Base-by-base conservation (phyloP, 2,888 invertebrate genomes). In the Galerucella pusilla region DNA sequence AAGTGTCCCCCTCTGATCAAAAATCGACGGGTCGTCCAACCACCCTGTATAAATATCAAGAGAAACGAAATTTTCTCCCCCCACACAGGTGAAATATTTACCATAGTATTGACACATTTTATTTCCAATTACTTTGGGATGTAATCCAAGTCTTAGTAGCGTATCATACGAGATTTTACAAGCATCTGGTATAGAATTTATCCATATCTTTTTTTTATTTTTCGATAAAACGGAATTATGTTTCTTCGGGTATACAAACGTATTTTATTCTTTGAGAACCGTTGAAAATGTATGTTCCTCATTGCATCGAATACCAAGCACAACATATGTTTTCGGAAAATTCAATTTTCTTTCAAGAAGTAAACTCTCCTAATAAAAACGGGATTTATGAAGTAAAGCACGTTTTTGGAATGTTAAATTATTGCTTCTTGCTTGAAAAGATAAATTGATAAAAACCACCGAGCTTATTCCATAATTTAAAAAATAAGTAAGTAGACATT, bases 341-440 rank as follows among this genome's bases (percentile, higher is more conserved):
- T 71, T 71, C 71, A 71, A 71, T 71, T 71, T 71, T 63, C 46
- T 52, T 64, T 10, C 64, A 28, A 71, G 35, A 61, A 42, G 61
- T 54, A 52, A 64, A 71, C 52, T 71, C 71, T 71, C 54, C 64
- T 71, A 71, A 73, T 68, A 59, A 73, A 68, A 68, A 73, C 68
- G 68, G 60, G 68, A 73, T 73, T 73, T 67, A 73, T 73, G 68
- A 67, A 72, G 72, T 67, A 54, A 60, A 61, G 61, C 54, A 68
- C 73, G 73, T 61, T 68, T 67, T 52, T 20, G 52, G 73, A 67
- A 73, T 73, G 66, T 68, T 67, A 63, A 73, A 73, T 68, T 63
- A 63, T 72, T 65, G 49, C 49, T 25, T 57, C 68, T 60, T 52
- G 59, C 20, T 16, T 12, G 66, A 66, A 72, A 72, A 65, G 35